Evolutionary conservation across 2,888 invertebrate genomes (phyloP).

Genomic region (Eristalinus sepulchralis): DNA sequence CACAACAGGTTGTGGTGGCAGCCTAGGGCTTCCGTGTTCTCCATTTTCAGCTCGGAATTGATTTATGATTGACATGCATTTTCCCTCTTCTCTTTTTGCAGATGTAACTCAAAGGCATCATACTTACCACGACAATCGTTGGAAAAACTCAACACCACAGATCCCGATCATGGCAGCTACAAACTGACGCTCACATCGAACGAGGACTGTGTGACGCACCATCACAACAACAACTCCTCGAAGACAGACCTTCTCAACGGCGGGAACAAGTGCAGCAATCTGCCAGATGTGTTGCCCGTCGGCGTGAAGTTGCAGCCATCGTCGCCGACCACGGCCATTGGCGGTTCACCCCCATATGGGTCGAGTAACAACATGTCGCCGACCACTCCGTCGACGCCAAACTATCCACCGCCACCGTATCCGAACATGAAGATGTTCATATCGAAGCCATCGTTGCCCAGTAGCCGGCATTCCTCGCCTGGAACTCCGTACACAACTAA

Average conservation of each 20-base stretch:
- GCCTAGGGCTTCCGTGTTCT: conserved; percentile 46
- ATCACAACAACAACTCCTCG: conserved; percentile 66
- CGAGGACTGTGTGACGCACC: conserved; percentile 79
- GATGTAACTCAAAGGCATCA: conserved; percentile 90
- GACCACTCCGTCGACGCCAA: conserved; percentile 75
- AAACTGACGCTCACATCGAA: conserved; percentile 88
- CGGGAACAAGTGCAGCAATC: conserved; percentile 80
- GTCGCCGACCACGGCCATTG: conserved; percentile 74
- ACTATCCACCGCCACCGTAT: conserved; percentile 71
- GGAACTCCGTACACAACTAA: conserved; percentile 73
- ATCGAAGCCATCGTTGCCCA: conserved; percentile 74
- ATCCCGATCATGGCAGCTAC: conserved; percentile 88
- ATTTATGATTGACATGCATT: conserved; percentile 42
- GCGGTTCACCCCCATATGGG: conserved; percentile 77
- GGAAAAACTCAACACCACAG: conserved; percentile 84
- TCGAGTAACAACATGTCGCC: conserved; percentile 77
- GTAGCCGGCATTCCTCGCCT: conserved; percentile 77
- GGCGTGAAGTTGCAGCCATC: conserved; percentile 81
- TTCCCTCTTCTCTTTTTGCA: conserved; percentile 79
- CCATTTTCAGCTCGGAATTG: conserved; percentile 18
- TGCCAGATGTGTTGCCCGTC: conserved; percentile 83
- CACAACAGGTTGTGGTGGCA: conserved; percentile 1
- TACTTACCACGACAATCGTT: conserved; percentile 87
- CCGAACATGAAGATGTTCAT: conserved; percentile 70
- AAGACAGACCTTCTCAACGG: conserved; percentile 72